Base-by-base conservation (phyloP, 1,140 invertebrate species). In the Sarcophaga bullata region DNA sequence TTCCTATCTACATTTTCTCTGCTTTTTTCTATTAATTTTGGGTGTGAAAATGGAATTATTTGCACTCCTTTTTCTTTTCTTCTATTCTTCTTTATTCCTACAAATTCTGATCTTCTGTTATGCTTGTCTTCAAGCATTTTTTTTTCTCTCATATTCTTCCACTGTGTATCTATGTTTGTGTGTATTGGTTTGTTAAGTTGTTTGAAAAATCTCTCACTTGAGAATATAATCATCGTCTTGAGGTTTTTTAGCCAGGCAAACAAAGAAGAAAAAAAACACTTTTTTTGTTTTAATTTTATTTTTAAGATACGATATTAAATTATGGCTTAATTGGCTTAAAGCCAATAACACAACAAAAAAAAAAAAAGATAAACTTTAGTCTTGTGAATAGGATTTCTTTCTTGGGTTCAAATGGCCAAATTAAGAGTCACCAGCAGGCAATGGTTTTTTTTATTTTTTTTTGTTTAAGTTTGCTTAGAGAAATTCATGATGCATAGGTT, bases 171-270 rank as follows among this genome's bases (percentile, higher is more conserved):
- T 37, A 19, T 19, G n/a, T 19, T 8, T 68, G 7, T 68, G 7
- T 9, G 62, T 19, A 68, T 68, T 68, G 19, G 62, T 68, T 37
- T 37, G 25, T 37, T 19, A 78, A 78, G 75, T 78, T 78, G 75
- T 25, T 50, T 78, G 75, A 78, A 78, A 78, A 78, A 78, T 78
- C 75, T 78, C 75, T 78, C 75, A 17, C 49, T 78, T 78, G 75
- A 78, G 75, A 78, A 78, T 78, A 78, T 19, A 78, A 78, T 78
- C 75, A 50, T 78, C 75, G 25, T 19, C 75, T 68, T 68, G 62
- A 68, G 54, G 54, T 58, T 58, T 58, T 58, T n/a, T n/a, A 68
- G 15, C 19, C 4, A 37, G 25, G 25, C 25, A 37, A 37, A 37
- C 25, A 37, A 1, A 37, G n/a, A n/a, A 37, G 4, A 37, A 37